These are phyloP conservation scores for Agrochola macilenta DNA, from an alignment of 2,888 invertebrate genomes.

Conservation along the genomic window DNA sequence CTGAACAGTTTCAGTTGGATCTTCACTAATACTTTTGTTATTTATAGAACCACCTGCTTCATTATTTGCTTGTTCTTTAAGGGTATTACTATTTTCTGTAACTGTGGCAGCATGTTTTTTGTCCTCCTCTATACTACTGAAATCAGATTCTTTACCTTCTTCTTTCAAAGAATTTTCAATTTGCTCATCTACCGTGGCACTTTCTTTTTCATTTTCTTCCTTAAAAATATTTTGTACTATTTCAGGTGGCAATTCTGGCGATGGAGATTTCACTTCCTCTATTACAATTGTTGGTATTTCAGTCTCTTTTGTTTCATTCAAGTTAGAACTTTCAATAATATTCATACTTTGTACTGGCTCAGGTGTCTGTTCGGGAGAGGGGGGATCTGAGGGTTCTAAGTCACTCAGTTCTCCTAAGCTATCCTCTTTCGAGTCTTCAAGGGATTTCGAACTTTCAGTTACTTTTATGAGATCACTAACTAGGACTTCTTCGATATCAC, in stretches of 20 bases:
- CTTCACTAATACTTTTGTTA: constrained; percentile 19
- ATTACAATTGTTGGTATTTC: constrained; percentile 62
- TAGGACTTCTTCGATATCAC: constrained; percentile 61
- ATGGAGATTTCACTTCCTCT: constrained; percentile 63
- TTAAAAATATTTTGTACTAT: constrained; percentile 83
- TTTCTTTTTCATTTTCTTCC: constrained; percentile 58
- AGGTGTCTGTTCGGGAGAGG: constrained; percentile 69
- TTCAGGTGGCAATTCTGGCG: constrained; percentile 78
- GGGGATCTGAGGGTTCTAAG: constrained; percentile 51
- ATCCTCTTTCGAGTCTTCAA: constrained; percentile 48
- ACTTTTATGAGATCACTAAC: constrained; percentile 67
- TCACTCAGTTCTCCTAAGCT: constrained; percentile 57
- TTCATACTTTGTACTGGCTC: constrained; percentile 78
- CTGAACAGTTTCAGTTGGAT: background rate
- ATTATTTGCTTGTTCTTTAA: constrained; percentile 24
- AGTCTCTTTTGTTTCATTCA: constrained; percentile 60
- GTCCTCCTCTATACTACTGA: constrained; percentile 41
- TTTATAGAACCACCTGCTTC: constrained; percentile 23
- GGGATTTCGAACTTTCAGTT: constrained; percentile 51
- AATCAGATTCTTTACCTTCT: constrained; percentile 18
- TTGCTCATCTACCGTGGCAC: constrained; percentile 42
- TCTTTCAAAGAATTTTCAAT: constrained; percentile 34
- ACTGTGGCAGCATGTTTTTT: constrained; percentile 55
- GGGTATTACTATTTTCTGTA: constrained; percentile 42
- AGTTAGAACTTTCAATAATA: constrained; percentile 57